Base-by-base conservation (phyloP, 2,888 invertebrate genomes). In the Nemotelus pantherinus region DNA sequence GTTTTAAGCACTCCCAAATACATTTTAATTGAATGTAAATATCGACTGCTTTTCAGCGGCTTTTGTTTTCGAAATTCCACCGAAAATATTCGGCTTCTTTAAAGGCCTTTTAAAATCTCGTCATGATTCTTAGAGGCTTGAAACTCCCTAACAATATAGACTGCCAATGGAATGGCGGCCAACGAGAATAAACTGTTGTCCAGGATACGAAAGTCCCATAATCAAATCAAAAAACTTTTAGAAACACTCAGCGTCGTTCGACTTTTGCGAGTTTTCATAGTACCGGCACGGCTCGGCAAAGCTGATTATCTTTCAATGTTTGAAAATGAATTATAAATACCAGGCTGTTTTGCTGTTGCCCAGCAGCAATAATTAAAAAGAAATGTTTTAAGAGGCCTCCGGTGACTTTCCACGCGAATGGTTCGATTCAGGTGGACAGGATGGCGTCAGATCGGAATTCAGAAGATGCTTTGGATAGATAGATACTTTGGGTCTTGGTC, bases 181-280 rank as follows among this genome's bases (percentile, higher is more conserved):
- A 25, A 25, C 25, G 25, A 25, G 1, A 25, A 25, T 25, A 25
- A 0, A 25, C 25, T 25, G 25, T 25, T 25, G 25, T 25, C 25
- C 25, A 25, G 63, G 41, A 63, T 63, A 5, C 9, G 39, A 63
- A 9, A 10, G 41, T n/a, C 43, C 70, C 55, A 50, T 55, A 70
- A 70, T 70, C 55, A 70, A 70, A 70, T 70, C 53, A 70, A 43
- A 9, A 55, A 70, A 70, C 53, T 70, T 70, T 70, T 43, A 70
- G 41, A 55, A 43, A 39, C 55, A 55, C 53, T 65, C 45, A 65
- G n/a, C 65, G 7, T 41, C 43, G 63, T 63, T 63, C 63, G 39
- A 63, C 63, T 39, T 63, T 63, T 63, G 41, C 53, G 10, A 53
- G 53, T 53, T 53, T 53, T 53, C 53, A 53, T 10, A 53, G 10